A percentile compares a stretch with the other conserved stretches of the same genome.
Conservation (phyloP, 2,113 vertebrate genomes). For the Leiothrix lutea region DNA sequence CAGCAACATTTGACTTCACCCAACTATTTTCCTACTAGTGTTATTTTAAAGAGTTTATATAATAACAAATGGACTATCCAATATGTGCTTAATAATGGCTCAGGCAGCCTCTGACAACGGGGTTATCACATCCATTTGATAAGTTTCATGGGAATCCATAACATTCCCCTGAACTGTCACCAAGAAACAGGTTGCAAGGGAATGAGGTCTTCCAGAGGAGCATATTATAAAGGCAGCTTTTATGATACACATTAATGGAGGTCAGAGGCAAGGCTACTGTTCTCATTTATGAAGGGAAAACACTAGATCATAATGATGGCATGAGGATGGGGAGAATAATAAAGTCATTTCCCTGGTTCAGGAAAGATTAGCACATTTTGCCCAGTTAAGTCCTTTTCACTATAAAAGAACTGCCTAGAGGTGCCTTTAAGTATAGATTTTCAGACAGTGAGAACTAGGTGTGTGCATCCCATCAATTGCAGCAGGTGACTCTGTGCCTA, state of each 20-base stretch:
- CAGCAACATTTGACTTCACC: neutral
- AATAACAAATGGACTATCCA: neutral
- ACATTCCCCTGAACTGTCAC: neutral
- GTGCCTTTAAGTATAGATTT: neutral
- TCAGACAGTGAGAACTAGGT: neutral
- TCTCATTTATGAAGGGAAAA: constrained; percentile 12
- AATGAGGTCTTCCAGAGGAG: constrained; percentile 1
- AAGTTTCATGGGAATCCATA: neutral
- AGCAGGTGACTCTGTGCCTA: neutral
- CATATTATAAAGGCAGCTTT: neutral
- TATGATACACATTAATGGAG: neutral
- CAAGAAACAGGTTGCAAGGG: neutral
- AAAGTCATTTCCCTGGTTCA: neutral
- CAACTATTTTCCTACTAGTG: neutral
- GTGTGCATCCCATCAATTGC: neutral
- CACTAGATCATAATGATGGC: constrained; percentile 1
- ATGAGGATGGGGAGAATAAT: neutral
- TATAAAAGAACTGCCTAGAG: neutral
- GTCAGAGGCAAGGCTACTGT: constrained; percentile 21
- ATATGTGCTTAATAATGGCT: neutral
- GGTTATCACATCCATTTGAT: neutral
- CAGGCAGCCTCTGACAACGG: neutral
- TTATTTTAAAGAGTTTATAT: neutral
- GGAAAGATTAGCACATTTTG: constrained; percentile 6
- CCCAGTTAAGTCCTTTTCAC: neutral